Evolutionary conservation across 2,113 vertebrate species (phyloP), one percentile per base, ranked within the genome.

Genomic region (Gallinago undulata): DNA sequence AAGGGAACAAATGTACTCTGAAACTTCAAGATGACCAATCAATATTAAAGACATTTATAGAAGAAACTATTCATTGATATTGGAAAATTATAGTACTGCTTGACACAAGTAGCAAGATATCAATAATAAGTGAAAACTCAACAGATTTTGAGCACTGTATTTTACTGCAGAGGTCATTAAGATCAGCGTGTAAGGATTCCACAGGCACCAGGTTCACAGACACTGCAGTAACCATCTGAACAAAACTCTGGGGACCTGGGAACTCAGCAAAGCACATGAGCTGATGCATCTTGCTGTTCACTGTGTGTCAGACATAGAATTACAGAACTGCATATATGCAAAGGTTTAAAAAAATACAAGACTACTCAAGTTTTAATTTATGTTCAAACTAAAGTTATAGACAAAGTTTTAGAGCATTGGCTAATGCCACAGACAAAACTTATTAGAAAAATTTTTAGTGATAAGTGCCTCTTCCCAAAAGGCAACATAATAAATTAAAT

Each of bases 1-100:
- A 91, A 31, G 47, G 56, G 47, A 95, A 89, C 37, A 96, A 73
- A 91, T 27, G 50, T 91, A 90, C 33, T 95, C 73, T 60, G 78
- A 94, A 96, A 94, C 25, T 77, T 94, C 12, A 72, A 72, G 90
- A 88, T 43, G 24, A 96, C 51, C 9, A 89, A 51, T 23, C 24
- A 94, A 80, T 66, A 93, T 19, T 51, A 86, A 72, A 86, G 33
- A 33, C 62, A 96, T 77, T 93, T 80, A 86, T 21, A 50, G 21
- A 79, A 93, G 70, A 95, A 96, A 96, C 90, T 89, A 95, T 91
- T 90, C 74, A 89, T n/a, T 67, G 10, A n/a, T 48, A 88, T 5
- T 56, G 27, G 31, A 86, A 84, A 94, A 86, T 62, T 93, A 75
- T 19, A 78, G 31, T 55, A 83, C 18, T 79, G 53, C 43, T 94